Evolutionary conservation across 1,140 invertebrate species (phyloP).

Genomic region (Asobara japonica): DNA sequence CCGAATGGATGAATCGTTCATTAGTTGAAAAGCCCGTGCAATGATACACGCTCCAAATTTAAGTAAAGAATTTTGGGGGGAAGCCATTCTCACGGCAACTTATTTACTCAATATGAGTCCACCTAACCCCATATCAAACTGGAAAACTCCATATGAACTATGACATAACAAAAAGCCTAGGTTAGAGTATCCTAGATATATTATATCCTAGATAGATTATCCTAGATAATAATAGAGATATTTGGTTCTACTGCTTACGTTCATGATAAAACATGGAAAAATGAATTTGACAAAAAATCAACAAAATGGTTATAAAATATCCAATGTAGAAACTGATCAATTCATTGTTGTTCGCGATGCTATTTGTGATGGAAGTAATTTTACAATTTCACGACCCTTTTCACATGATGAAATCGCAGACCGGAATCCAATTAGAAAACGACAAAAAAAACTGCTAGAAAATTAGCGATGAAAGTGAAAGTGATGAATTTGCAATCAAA

Average conservation of each 20-base stretch:
- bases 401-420: background rate
- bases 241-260: conserved; percentile 63
- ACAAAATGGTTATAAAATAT: conserved; percentile 62
- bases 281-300: conserved; percentile 61
- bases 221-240: too few species aligned
- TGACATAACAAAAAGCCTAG: conserved; percentile 63
- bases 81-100: conserved; percentile 55
- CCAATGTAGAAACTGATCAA: conserved; percentile 50
- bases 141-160: conserved; percentile 62
- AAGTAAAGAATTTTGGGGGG: conserved; percentile 53
- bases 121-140: conserved; percentile 51
- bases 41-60: conserved; percentile 51
- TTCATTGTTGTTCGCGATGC: conserved; percentile 27
- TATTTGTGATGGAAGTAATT: background rate
- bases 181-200: conserved; percentile 58
- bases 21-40: conserved; percentile 56
- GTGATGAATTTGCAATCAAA: background rate
- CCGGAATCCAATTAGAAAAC: background rate
- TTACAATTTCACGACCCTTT: background rate
- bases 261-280: conserved; percentile 56
- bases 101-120: conserved; percentile 38
- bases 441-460: background rate
- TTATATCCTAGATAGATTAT: too few species aligned
- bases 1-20: conserved; percentile 60
- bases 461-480: background rate